These are phyloP conservation scores for Trachelus iudaicus DNA, from an alignment of 2,888 invertebrate genomes.

Conservation along the genomic window DNA sequence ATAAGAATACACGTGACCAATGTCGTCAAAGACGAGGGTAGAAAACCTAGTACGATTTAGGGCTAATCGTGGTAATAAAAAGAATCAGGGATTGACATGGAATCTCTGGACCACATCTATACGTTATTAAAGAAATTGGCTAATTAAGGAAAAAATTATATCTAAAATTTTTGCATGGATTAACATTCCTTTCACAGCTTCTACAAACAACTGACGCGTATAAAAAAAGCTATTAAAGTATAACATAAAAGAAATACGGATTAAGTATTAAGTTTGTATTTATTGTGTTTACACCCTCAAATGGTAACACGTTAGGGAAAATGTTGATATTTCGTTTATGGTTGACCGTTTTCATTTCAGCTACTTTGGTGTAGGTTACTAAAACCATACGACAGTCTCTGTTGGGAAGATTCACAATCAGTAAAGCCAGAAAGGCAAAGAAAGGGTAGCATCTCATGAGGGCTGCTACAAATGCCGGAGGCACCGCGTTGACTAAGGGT, in stretches of 20 bases:
- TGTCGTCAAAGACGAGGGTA: background rate
- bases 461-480: background rate
- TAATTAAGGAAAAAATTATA: background rate
- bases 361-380: background rate
- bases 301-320: background rate
- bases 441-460: background rate
- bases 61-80: background rate
- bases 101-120: background rate
- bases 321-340: background rate
- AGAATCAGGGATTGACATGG: background rate
- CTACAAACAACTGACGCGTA: background rate
- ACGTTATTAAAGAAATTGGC: background rate
- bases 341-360: background rate
- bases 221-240: background rate
- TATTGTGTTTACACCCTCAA: background rate
- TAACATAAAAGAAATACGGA: background rate
- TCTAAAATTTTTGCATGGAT: background rate
- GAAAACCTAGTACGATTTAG: background rate
- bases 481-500: background rate
- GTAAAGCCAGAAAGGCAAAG: background rate
- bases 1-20: background rate
- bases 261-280: background rate
- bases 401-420: background rate
- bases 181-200: background rate
- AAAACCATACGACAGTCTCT: background rate